Evolutionary conservation across 1,140 invertebrate species (phyloP).

Genomic region (Drosophila trapezifrons): DNA sequence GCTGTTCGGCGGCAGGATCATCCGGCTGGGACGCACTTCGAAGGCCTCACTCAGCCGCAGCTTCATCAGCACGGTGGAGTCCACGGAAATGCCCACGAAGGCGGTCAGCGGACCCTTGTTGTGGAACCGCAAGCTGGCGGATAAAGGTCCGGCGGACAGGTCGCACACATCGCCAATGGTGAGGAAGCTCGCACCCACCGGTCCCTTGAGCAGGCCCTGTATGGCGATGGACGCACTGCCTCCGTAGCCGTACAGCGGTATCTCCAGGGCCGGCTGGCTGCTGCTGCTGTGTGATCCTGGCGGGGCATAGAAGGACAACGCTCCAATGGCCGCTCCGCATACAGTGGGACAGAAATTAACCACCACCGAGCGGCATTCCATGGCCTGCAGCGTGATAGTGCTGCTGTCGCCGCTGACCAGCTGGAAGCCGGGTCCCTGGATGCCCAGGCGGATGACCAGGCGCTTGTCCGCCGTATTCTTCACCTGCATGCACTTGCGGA

Average conservation of each 20-base stretch:
- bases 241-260: conserved; percentile 74
- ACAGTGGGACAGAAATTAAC: conserved; percentile 81
- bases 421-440: conserved; percentile 80
- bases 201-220: conserved; percentile 70
- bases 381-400: conserved; percentile 69
- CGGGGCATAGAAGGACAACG: conserved; percentile 69
- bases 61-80: conserved; percentile 71
- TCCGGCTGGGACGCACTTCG: conserved; percentile 62
- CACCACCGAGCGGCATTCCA: conserved; percentile 75
- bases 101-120: conserved; percentile 79
- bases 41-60: conserved; percentile 72
- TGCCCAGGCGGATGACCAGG: conserved; percentile 67
- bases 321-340: conserved; percentile 71
- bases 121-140: conserved; percentile 67
- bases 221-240: conserved; percentile 70
- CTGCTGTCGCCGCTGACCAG: conserved; percentile 57
- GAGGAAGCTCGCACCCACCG: conserved; percentile 73
- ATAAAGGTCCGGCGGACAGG: conserved; percentile 58
- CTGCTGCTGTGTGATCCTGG: conserved; percentile 46
- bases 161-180: conserved; percentile 76
- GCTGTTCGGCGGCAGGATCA: conserved; percentile 62
- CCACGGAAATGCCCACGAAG: conserved; percentile 69
- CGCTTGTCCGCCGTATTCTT: conserved; percentile 78
- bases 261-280: conserved; percentile 52
- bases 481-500: conserved; percentile 75